Conservation (phyloP, 2,888 invertebrate genomes). For the Drosophila macrothrix region DNA sequence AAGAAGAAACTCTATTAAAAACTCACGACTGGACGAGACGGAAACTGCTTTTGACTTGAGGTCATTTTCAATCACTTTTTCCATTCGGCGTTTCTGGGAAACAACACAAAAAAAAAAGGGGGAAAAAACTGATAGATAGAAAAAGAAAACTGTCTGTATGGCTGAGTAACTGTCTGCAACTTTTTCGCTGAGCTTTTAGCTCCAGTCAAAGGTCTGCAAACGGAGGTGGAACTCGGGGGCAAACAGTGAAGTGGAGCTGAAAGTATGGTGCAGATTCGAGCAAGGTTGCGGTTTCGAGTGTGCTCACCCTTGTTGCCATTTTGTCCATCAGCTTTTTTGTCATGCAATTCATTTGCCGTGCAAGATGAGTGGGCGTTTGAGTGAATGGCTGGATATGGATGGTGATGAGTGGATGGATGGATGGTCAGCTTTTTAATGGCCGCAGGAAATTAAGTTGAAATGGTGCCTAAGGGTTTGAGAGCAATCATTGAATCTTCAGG, state of each 20-base stretch:
- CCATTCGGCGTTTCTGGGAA: conserved; percentile 59
- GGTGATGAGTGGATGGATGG: conserved; percentile 28
- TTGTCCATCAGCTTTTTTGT: conserved; percentile 36
- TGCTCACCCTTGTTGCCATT: conserved; percentile 45
- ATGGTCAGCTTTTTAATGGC: conserved; percentile 54
- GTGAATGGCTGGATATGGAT: conserved; percentile 38
- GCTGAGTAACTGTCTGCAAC: conserved; percentile 50
- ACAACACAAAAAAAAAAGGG: conserved; percentile 26
- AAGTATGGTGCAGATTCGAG: conserved; percentile 12
- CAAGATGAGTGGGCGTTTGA: conserved; percentile 62
- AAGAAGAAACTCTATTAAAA: conserved; percentile 65
- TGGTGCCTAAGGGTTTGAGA: conserved; percentile 33
- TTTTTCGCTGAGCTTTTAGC: conserved; percentile 54
- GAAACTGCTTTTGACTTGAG: conserved; percentile 76
- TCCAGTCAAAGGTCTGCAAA: conserved; percentile 36
- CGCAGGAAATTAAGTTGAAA: conserved; percentile 52
- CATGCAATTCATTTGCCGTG: conserved; percentile 66
- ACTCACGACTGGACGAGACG: conserved; percentile 48
- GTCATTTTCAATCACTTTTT: conserved; percentile 79
- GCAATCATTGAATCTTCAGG: conserved; percentile 33
- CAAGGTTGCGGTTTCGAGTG: conserved; percentile 63
- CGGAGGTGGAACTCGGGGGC: conserved; percentile 1
- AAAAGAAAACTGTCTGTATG: conserved; percentile 43
- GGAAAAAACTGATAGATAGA: conserved; percentile 12
- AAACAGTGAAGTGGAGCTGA: not conserved